phyloP scores from a whole-genome alignment of 2,888 invertebrate species.

The Subacronicta megacephala region DNA sequence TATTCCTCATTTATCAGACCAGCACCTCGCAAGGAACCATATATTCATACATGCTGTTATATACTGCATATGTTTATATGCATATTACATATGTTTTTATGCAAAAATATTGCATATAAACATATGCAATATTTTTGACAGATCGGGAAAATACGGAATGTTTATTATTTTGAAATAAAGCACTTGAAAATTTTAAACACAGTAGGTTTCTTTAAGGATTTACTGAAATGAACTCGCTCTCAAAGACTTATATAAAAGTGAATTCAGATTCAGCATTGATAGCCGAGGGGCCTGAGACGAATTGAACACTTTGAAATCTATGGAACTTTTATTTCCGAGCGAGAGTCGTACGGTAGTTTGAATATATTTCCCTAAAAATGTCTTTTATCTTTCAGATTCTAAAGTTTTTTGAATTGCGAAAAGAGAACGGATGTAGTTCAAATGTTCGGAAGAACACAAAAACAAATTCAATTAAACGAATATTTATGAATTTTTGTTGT shows the following conservation, averaged over 20 bases:
- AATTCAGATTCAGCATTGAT: constrained; percentile 4
- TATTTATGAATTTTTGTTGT: too few relatives aligned
- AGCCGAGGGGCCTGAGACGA: constrained; percentile 29
- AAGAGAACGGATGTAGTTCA: too few relatives aligned
- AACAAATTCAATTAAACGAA: too few relatives aligned
- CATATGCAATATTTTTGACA: constrained; percentile 24
- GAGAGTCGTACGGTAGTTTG: constrained; percentile 11
- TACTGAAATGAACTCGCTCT: constrained; percentile 14
- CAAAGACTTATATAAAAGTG: constrained; percentile 28
- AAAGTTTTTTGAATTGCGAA: too few relatives aligned
- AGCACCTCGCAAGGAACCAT: constrained; percentile 16
- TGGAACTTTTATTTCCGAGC: constrained; percentile 17
- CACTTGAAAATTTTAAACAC: constrained; percentile 1
- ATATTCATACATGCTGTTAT: constrained; percentile 10
- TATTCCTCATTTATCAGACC: constrained; percentile 49
- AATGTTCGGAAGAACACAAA: too few relatives aligned
- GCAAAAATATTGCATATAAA: too few relatives aligned
- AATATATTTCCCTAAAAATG: constrained; percentile 33
- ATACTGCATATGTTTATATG: too few relatives aligned
- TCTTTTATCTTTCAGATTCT: not conserved
- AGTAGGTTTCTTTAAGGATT: not conserved
- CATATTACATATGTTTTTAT: too few relatives aligned
- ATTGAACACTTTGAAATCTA: constrained; percentile 27
- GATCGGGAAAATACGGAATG: constrained; percentile 13
- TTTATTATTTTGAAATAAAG: constrained; percentile 3